Evolutionary conservation across 2,888 invertebrate genomes (phyloP).

Genomic region (Blomia tropicalis): DNA sequence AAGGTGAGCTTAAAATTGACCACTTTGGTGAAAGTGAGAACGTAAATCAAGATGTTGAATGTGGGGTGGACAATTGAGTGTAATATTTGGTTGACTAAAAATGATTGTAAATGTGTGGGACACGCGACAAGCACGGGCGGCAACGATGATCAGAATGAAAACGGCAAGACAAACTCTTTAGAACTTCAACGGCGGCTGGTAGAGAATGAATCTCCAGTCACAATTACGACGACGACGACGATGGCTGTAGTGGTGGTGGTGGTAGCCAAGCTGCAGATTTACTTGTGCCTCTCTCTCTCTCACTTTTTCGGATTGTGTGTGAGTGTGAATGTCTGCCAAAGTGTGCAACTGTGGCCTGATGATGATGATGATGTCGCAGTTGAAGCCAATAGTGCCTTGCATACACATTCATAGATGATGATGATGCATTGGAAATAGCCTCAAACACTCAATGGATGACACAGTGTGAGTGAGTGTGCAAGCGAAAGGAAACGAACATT

Average conservation of each 20-base stretch:
- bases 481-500: neutral
- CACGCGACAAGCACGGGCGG: neutral
- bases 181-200: too few relatives aligned
- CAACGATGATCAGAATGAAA: neutral
- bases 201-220: neutral
- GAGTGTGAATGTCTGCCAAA: too few relatives aligned
- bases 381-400: neutral
- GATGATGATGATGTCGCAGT: neutral
- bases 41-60: too few relatives aligned
- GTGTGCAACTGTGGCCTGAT: neutral
- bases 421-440: neutral
- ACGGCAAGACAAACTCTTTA: too few relatives aligned
- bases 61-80: too few relatives aligned
- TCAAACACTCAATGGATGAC: neutral
- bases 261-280: too few relatives aligned
- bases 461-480: neutral
- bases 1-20: too few relatives aligned
- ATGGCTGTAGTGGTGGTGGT: too few relatives aligned
- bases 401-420: too few relatives aligned
- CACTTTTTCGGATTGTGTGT: neutral
- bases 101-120: neutral
- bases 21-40: too few relatives aligned
- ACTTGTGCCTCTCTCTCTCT: too few relatives aligned
- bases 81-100: neutral
- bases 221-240: neutral